These are phyloP conservation scores for Troides oblongomaculatus DNA, from an alignment of 2,888 invertebrate species.

Conservation along the genomic window DNA sequence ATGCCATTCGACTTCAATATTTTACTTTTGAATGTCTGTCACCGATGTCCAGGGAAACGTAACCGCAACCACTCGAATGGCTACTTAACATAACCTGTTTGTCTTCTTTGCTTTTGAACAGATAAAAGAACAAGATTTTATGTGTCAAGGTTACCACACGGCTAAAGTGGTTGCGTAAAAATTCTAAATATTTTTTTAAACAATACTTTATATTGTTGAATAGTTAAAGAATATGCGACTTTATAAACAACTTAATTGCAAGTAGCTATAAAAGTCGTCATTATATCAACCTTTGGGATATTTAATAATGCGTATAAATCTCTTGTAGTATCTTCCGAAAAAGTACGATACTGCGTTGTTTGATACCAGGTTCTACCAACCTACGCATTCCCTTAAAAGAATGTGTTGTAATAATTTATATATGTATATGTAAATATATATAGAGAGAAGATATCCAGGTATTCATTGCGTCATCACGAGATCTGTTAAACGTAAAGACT, in stretches of 20 bases:
- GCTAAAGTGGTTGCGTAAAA: conserved; percentile 20
- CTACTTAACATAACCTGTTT: conserved; percentile 28
- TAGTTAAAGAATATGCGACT: neutral
- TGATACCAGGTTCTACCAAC: no score
- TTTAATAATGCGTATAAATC: no score
- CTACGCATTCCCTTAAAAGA: no score
- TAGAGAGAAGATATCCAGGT: no score
- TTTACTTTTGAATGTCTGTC: conserved; percentile 40
- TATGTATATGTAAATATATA: no score
- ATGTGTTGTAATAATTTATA: no score
- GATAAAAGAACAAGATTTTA: conserved; percentile 25
- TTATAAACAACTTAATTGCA: neutral
- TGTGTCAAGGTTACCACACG: conserved; percentile 29
- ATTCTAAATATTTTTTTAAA: conserved; percentile 18
- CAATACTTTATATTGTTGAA: neutral
- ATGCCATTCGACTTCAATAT: conserved; percentile 24
- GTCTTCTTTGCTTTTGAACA: conserved; percentile 24
- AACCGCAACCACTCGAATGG: conserved; percentile 29
- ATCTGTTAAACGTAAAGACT: no score
- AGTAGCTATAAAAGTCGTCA: no score
- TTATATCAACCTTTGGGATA: no score
- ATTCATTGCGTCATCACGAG: no score
- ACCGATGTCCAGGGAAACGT: conserved; percentile 37
- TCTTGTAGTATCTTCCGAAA: no score
- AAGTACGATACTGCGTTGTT: no score